Conservation (phyloP, 2,113 vertebrate genomes). For the Ophthalmolycus amberensis region DNA sequence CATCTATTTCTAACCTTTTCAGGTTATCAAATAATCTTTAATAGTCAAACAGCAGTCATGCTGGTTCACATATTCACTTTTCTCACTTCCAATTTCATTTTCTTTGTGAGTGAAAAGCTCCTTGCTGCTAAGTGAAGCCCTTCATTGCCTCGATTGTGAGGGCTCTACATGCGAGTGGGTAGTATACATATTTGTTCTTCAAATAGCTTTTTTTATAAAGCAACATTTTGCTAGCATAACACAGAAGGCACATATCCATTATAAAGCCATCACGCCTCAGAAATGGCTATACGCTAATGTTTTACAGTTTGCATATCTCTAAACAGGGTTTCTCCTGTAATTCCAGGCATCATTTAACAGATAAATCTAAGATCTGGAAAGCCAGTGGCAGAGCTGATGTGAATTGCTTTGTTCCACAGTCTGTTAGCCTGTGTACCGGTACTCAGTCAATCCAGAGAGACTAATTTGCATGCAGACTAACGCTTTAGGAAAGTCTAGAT, state of each 20-base stretch:
- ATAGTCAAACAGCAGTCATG: constrained; percentile 25
- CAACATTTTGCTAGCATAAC: background rate
- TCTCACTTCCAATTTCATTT: constrained; percentile 36
- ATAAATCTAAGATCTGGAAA: constrained; percentile 25
- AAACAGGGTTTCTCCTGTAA: constrained; percentile 26
- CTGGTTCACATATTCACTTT: constrained; percentile 29
- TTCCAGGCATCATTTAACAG: constrained; percentile 24
- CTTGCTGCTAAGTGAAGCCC: constrained; percentile 19
- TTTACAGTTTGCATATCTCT: constrained; percentile 2
- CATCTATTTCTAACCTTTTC: constrained; percentile 20
- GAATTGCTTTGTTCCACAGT: constrained; percentile 24
- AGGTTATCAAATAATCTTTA: constrained; percentile 7
- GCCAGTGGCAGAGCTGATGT: constrained; percentile 11
- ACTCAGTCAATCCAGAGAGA: constrained; percentile 21
- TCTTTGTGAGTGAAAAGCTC: constrained; percentile 21
- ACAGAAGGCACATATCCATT: constrained; percentile 13
- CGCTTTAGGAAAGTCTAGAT: constrained; percentile 29
- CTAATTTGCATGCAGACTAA: constrained; percentile 51
- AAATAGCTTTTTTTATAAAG: background rate
- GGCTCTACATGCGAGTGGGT: constrained; percentile 1
- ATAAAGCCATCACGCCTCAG: constrained; percentile 5
- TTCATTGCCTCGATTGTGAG: background rate
- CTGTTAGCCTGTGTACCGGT: constrained; percentile 39
- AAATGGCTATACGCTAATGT: constrained; percentile 28
- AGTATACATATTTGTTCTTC: background rate